Evolutionary conservation across 2,888 invertebrate species (phyloP), one percentile per base, ranked within the genome.

Genomic region (Rosalia funebris): DNA sequence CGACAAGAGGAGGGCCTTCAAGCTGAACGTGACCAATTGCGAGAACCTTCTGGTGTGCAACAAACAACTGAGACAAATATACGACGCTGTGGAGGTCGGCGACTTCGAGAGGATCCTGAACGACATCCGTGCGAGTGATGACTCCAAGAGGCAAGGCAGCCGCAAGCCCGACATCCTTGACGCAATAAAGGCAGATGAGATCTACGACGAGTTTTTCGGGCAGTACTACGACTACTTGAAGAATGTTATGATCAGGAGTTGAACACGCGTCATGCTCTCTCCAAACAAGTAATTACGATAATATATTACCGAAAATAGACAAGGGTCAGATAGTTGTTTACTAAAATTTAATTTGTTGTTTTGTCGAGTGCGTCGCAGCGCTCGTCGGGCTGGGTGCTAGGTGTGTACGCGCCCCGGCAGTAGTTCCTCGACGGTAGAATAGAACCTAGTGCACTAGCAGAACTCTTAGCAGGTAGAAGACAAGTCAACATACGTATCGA

Each of bases 51-150:
- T 72, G 52, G 73, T 71, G 55, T 68, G 65, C 20, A 74, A 66
- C 58, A 69, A 69, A 44, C 71, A 71, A 60, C 65, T 87, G 78
- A 78, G 82, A 77, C 83, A 84, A 80, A 86, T 47, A 25, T 83
- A 84, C 69, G 86, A 86, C 85, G 85, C 87, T 85, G 81, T 84
- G 70, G 82, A 85, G 84, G 84, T 85, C 78, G 81, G 82, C 31
- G 75, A 87, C 82, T 86, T 87, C 83, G 84, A 85, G 82, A 84
- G 86, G 86, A 85, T 87, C 85, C 86, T 87, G 78, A 82, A 73
- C 25, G 58, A 55, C 17, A 20, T 68, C 15, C 55, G 56, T 63
- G 73, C 81, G 48, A 84, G 83, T 78, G 83, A 84, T 34, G 79
- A 48, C 11, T 50, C 54, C 82, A 44, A 19, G 19, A 42, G 48